These are phyloP conservation scores for Bimastos eiseni DNA, from an alignment of 2,888 invertebrate genomes.

Conservation along the genomic window DNA sequence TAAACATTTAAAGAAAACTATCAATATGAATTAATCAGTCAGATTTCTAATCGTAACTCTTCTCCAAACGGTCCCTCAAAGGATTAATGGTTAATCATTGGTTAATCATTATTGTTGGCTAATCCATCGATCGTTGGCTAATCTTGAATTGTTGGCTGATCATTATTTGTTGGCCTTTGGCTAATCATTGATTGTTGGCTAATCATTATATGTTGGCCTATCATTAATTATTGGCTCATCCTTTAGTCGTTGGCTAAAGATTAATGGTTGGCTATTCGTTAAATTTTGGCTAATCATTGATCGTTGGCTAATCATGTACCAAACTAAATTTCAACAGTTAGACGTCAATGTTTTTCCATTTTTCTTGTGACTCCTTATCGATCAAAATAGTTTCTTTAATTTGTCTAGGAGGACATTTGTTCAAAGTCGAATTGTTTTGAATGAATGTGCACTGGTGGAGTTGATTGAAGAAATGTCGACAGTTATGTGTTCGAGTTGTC, in stretches of 20 bases:
- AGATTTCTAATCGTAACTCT: neutral
- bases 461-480: neutral
- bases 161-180: too few relatives aligned
- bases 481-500: too few relatives aligned
- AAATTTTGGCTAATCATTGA: too few relatives aligned
- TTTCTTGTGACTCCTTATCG: neutral
- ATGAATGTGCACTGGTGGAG: neutral
- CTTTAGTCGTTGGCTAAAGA: too few relatives aligned
- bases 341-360: neutral
- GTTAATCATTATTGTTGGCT: too few relatives aligned
- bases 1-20: neutral
- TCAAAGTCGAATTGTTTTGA: neutral
- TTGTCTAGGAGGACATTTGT: neutral
- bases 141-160: too few relatives aligned
- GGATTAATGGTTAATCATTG: neutral
- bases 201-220: too few relatives aligned
- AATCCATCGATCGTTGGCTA: too few relatives aligned
- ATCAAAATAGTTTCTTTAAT: conserved; percentile 4
- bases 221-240: too few relatives aligned
- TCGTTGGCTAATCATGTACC: neutral
- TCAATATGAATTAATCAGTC: neutral
- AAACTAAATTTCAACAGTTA: neutral
- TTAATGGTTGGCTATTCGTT: too few relatives aligned
- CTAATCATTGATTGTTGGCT: too few relatives aligned
- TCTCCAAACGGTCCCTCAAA: neutral